phyloP scores from a whole-genome alignment of 2,113 vertebrate species.

The Carettochelys insculpta region DNA sequence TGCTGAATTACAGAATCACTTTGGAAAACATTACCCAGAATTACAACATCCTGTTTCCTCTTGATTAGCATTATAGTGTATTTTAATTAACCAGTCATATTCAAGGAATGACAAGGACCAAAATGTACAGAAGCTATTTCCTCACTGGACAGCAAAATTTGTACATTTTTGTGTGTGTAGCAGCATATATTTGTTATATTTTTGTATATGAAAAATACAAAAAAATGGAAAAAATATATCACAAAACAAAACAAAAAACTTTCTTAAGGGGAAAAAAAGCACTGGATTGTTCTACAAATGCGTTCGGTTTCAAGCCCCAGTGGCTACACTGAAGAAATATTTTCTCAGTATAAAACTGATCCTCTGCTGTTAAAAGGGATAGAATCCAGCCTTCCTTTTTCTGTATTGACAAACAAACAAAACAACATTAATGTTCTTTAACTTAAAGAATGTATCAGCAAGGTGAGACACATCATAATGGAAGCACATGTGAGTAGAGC shows the following conservation, averaged over 20 bases:
- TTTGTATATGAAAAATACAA: constrained; percentile 80
- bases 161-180: constrained; percentile 72
- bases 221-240: constrained; percentile 73
- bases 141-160: constrained; percentile 52
- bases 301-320: constrained; percentile 52
- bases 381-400: constrained; percentile 90
- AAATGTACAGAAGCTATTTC: constrained; percentile 51
- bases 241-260: constrained; percentile 69
- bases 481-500: neutral
- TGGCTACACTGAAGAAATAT: constrained; percentile 62
- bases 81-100: constrained; percentile 68
- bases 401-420: constrained; percentile 74
- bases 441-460: neutral
- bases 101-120: constrained; percentile 56
- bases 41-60: constrained; percentile 53
- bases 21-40: constrained; percentile 37
- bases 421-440: constrained; percentile 3
- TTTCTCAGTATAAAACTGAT: constrained; percentile 53
- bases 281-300: constrained; percentile 70
- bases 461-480: neutral
- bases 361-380: constrained; percentile 81
- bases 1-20: constrained; percentile 6
- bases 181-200: constrained; percentile 78
- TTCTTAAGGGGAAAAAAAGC: constrained; percentile 17
- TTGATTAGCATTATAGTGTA: constrained; percentile 62